These are phyloP conservation scores for Xyliphius kryptos DNA, from an alignment of 2,113 vertebrate genomes.

Conservation along the genomic window DNA sequence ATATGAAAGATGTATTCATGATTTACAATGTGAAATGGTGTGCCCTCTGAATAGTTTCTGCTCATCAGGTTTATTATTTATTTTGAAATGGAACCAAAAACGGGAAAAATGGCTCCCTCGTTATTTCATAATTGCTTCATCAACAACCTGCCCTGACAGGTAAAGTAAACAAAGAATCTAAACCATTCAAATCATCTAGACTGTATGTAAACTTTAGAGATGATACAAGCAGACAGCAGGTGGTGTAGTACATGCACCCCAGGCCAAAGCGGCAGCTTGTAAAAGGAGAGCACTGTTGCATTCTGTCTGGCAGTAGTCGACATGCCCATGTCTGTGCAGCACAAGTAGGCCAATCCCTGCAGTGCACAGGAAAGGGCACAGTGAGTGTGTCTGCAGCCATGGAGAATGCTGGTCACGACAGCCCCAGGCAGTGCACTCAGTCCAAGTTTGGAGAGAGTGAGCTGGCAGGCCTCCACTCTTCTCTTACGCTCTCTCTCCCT, in stretches of 20 bases:
- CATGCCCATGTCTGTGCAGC: constrained; percentile 32
- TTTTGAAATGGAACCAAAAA: not conserved
- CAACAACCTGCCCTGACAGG: constrained; percentile 21
- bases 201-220: constrained; percentile 24
- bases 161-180: constrained; percentile 21
- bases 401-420: constrained; percentile 44
- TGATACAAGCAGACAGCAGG: constrained; percentile 22
- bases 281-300: constrained; percentile 36
- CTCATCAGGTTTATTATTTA: not conserved
- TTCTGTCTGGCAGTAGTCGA: constrained; percentile 35
- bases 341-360: constrained; percentile 41
- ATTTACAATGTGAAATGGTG: too few species aligned
- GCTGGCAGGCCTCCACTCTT: constrained; percentile 33
- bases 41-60: not conserved
- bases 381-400: constrained; percentile 41
- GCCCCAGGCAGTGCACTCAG: constrained; percentile 40
- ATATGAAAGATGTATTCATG: too few species aligned
- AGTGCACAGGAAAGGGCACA: constrained; percentile 43
- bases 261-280: constrained; percentile 35
- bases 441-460: constrained; percentile 43
- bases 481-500: constrained; percentile 16
- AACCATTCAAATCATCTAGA: constrained; percentile 27
- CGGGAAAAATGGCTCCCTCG: not conserved
- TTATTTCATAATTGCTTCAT: constrained; percentile 2
- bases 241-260: constrained; percentile 28